A percentile compares a stretch with the other conserved stretches of the same genome.
phyloP scores from a whole-genome alignment of 2,113 vertebrate species.

The Perca fluviatilis region DNA sequence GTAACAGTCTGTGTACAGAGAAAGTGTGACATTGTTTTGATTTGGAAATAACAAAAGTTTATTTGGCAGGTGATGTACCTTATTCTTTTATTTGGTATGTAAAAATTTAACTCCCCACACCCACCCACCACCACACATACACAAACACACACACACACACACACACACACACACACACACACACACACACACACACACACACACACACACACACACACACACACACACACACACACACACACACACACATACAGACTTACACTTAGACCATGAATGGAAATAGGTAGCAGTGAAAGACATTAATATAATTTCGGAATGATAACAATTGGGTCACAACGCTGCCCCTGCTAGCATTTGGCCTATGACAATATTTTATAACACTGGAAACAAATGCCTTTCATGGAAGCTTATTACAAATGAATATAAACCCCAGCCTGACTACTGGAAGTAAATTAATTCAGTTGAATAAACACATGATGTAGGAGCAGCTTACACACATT shows the following conservation, averaged over 20 bases:
- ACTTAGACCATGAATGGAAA: conserved; percentile 44
- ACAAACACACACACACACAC: conserved; percentile 14
- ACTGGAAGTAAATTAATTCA: conserved; percentile 29
- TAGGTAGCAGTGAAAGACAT: conserved; percentile 4
- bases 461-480: conserved; percentile 51
- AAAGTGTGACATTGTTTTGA: conserved; percentile 21
- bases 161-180: too few relatives aligned
- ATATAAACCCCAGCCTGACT: conserved; percentile 17
- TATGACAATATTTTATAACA: conserved; percentile 19
- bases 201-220: conserved; percentile 6
- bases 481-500: conserved; percentile 29
- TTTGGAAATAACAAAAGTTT: conserved; percentile 24
- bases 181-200: background rate
- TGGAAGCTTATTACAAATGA: conserved; percentile 24
- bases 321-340: conserved; percentile 9
- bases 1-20: background rate
- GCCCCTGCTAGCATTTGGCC: conserved; percentile 9
- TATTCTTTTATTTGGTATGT: background rate
- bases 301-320: conserved; percentile 23
- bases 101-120: background rate
- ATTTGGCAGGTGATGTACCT: conserved; percentile 11
- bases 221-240: conserved; percentile 4
- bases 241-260: conserved; percentile 6
- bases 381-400: conserved; percentile 51
- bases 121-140: background rate